Evolutionary conservation across 1,140 invertebrate genomes (phyloP), one percentile per base, ranked within the genome.

Genomic region (Polypedilum vanderplanki): DNA sequence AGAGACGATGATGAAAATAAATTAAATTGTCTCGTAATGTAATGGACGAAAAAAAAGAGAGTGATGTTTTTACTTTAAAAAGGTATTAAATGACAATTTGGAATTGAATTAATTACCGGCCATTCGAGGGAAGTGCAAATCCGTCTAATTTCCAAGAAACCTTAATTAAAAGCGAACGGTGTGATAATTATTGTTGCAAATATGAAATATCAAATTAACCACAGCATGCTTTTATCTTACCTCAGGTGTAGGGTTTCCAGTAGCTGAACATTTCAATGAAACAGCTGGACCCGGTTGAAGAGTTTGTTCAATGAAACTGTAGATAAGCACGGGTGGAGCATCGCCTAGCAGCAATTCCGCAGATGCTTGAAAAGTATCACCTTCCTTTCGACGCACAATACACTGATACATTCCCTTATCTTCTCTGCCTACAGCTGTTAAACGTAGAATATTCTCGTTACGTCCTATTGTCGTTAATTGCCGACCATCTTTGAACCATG

Each of bases 391-490:
- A 75, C 88, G 85, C 0, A 92, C 91, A 76, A 95, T 87, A 80
- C 92, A 94, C 79, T 93, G 91, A 82, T 94, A 95, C 90, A 95
- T 94, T 76, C 93, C 93, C 77, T 90, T 85, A 82, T 92, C 91
- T 78, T 92, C 90, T 77, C 90, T 83, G 78, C 88, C 87, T 75
- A 93, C 91, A 76, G 90, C 85, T 75, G 87, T 87, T 67, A 90
- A 84, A 41, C 87, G 84, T 24, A 93, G 79, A 46, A 87, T 86
- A 78, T 91, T 89, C 77, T 88, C 86, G 12, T 84, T 83, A 77
- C 89, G 83, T 7, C 88, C 88, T 10, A 88, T 86, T 18, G 87
- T 88, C 1, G 89, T 89, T 75, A 91, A 81, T 79, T 89, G 88
- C 41, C 89, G 81, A 0, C 90, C 90, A 82, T 93, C 90, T 82